phyloP scores from a whole-genome alignment of 2,113 vertebrate genomes.

The Xenopus laevis region DNA sequence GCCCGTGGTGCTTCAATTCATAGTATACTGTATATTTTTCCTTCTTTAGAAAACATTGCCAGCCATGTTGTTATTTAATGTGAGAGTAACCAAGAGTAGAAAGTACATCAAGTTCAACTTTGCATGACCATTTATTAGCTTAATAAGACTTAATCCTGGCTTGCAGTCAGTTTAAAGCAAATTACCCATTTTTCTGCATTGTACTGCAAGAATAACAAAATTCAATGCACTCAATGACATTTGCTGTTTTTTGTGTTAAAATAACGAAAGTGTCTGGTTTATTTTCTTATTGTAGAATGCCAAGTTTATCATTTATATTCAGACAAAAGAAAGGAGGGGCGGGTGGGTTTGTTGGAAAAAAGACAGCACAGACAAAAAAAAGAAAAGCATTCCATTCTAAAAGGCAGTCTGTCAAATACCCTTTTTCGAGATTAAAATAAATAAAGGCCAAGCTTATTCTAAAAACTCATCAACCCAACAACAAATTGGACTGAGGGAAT shows the following conservation, averaged over 20 bases:
- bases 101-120: neutral
- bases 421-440: conserved; percentile 20
- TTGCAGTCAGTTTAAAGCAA: neutral
- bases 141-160: conserved; percentile 4
- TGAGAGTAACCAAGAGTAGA: neutral
- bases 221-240: neutral
- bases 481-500: conserved; percentile 24
- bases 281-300: conserved; percentile 16
- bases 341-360: neutral
- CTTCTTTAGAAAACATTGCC: neutral
- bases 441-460: conserved; percentile 37
- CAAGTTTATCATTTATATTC: conserved; percentile 22
- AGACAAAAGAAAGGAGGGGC: conserved; percentile 3
- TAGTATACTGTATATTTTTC: neutral
- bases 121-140: neutral
- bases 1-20: no score
- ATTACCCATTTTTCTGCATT: neutral
- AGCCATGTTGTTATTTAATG: neutral
- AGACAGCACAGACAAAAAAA: neutral
- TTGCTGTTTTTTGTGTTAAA: conserved; percentile 1
- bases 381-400: conserved; percentile 2
- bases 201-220: neutral
- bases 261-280: neutral
- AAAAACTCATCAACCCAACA: conserved; percentile 32
- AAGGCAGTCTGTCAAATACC: conserved; percentile 25